phyloP scores from a whole-genome alignment of 1,140 invertebrate genomes.

The Sycophaga agraensis region DNA sequence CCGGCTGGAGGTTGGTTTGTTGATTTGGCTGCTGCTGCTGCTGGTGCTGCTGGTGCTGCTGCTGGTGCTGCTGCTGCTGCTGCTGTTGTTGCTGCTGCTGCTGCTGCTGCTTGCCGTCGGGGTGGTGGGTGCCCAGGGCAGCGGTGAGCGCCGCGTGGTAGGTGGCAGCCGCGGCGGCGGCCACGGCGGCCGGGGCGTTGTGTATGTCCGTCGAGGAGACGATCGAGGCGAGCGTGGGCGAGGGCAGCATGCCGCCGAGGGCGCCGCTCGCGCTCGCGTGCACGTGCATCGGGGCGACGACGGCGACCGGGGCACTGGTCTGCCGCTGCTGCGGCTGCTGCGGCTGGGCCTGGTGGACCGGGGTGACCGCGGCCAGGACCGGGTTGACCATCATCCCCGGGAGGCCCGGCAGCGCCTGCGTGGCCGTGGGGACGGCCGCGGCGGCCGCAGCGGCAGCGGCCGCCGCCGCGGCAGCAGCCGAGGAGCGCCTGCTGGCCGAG shows the following conservation, averaged over 20 bases:
- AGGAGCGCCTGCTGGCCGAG: too few species aligned
- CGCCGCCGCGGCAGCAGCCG: slow-evolving; percentile 21
- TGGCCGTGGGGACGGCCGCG: too few species aligned
- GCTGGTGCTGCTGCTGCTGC: background rate
- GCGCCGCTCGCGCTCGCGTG: background rate
- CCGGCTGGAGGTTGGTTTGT: background rate
- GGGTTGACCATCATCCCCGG: slow-evolving; percentile 26
- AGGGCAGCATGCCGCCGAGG: slow-evolving; percentile 19
- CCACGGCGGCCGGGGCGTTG: slow-evolving; percentile 9
- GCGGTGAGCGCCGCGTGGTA: slow-evolving; percentile 20
- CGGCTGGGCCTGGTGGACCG: slow-evolving; percentile 3
- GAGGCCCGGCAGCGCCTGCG: background rate
- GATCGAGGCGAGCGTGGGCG: slow-evolving; percentile 30
- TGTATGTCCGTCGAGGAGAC: slow-evolving; percentile 14
- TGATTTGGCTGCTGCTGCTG: too few species aligned
- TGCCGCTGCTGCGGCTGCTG: slow-evolving; percentile 7
- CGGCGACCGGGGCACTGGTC: slow-evolving; percentile 29
- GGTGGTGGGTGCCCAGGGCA: slow-evolving; percentile 19
- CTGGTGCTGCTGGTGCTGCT: slow-evolving; percentile 2
- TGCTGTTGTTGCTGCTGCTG: slow-evolving; percentile 22
- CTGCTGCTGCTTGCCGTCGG: slow-evolving; percentile 28
- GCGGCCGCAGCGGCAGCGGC: background rate
- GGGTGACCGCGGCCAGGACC: slow-evolving; percentile 33
- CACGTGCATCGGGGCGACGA: too few species aligned
- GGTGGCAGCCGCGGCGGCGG: slow-evolving; percentile 16